These are phyloP conservation scores for Trichonephila inaurata DNA, from an alignment of 1,140 invertebrate species.

Conservation along the genomic window DNA sequence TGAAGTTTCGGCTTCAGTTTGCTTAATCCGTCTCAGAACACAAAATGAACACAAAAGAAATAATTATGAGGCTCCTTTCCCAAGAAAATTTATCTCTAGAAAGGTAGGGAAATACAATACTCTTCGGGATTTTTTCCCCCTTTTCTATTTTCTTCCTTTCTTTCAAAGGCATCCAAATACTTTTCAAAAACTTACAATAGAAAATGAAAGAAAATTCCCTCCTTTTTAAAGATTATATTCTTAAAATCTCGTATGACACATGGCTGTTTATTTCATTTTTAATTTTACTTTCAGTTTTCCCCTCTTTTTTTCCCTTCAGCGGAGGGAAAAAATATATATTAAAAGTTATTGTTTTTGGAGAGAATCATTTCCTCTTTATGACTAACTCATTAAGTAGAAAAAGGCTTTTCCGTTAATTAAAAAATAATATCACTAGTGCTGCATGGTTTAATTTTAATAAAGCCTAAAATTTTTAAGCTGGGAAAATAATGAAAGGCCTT, in stretches of 20 bases:
- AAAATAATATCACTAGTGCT: constrained; percentile 48
- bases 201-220: constrained; percentile 9
- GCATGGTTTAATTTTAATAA: constrained; percentile 65
- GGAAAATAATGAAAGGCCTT: constrained; percentile 54
- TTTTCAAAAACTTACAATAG: constrained; percentile 34
- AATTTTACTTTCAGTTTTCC: not conserved
- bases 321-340: not conserved
- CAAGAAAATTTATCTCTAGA: constrained; percentile 49
- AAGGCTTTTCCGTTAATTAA: constrained; percentile 61
- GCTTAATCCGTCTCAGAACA: constrained; percentile 40
- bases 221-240: not conserved
- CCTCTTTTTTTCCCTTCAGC: not conserved
- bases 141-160: constrained; percentile 33
- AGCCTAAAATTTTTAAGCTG: constrained; percentile 51
- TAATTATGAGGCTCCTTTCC: constrained; percentile 43
- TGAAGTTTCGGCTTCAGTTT: constrained; percentile 5
- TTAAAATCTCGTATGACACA: constrained; percentile 51
- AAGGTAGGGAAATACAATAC: constrained; percentile 41
- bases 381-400: constrained; percentile 50
- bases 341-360: constrained; percentile 58
- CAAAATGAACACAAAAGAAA: constrained; percentile 42
- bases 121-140: not conserved
- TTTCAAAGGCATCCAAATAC: constrained; percentile 12
- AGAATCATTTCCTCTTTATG: constrained; percentile 49
- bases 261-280: constrained; percentile 25